Percentiles rank a stretch among this genome's conserved stretches.
Conservation (phyloP, 2,113 vertebrate species). For the Seriola aureovittata region DNA sequence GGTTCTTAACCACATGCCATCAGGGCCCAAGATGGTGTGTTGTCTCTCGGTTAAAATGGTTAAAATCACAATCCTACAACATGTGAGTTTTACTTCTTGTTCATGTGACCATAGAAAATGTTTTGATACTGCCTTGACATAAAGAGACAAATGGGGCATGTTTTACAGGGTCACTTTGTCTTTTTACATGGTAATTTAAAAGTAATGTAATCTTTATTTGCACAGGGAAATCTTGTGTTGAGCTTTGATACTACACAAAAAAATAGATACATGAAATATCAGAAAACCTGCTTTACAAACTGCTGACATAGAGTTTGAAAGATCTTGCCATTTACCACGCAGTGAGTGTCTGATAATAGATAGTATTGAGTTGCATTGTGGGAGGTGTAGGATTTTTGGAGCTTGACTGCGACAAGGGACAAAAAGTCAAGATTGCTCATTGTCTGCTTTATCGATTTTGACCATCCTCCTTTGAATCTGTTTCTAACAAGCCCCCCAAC, state of each 20-base stretch:
- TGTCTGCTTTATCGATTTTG: not conserved
- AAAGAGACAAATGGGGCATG: not conserved
- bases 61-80: not conserved
- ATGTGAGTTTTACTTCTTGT: not conserved
- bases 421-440: not conserved
- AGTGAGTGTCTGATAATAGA: not conserved
- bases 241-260: no score
- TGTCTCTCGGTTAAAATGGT: not conserved
- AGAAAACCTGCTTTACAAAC: not conserved
- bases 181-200: not conserved
- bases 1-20: not conserved
- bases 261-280: not conserved
- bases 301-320: not conserved
- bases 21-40: not conserved
- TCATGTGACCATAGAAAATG: not conserved
- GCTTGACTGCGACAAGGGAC: not conserved
- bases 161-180: no score
- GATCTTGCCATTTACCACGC: not conserved
- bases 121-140: not conserved
- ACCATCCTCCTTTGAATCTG: not conserved
- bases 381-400: not conserved
- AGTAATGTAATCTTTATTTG: no score
- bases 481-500: not conserved
- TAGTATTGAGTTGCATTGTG: not conserved
- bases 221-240: not conserved